Percentiles rank a stretch among this genome's conserved stretches.
Evolutionary conservation across 2,888 invertebrate species (phyloP).

Genomic region (Metacarcinus magister): DNA sequence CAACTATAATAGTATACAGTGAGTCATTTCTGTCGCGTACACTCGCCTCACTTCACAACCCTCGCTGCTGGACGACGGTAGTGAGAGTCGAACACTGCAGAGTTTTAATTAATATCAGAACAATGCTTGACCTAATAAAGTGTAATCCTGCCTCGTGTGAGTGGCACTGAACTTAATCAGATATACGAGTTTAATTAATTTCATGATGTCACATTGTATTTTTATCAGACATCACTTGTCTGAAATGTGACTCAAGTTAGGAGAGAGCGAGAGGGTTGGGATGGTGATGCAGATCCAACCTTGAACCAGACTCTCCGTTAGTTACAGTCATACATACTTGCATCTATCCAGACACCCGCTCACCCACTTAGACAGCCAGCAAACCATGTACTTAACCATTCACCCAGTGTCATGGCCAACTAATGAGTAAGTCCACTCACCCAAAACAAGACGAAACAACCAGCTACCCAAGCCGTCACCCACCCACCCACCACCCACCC

Average conservation of each 20-base stretch:
- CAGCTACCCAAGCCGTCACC: too few species aligned
- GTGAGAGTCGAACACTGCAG: background rate
- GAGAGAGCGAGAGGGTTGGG: too few species aligned
- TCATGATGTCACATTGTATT: background rate
- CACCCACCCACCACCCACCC: background rate
- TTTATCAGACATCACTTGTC: background rate
- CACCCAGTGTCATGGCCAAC: background rate
- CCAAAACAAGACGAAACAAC: too few species aligned
- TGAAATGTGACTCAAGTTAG: background rate
- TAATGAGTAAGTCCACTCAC: background rate
- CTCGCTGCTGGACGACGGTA: background rate
- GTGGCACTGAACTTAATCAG: background rate
- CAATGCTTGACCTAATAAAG: conserved; percentile 26
- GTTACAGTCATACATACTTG: background rate
- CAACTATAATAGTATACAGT: background rate
- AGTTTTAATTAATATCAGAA: background rate
- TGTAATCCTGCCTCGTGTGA: background rate
- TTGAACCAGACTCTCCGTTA: background rate
- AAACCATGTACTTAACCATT: background rate
- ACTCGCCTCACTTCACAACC: background rate
- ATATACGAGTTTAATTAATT: background rate
- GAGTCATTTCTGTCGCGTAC: background rate
- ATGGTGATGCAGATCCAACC: background rate
- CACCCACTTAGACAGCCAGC: background rate
- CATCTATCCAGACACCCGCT: background rate